A percentile compares a stretch with the other conserved stretches of the same genome.
These are phyloP conservation scores for Harpagoxenus sublaevis DNA, from an alignment of 2,888 invertebrate species.

Conservation along the genomic window DNA sequence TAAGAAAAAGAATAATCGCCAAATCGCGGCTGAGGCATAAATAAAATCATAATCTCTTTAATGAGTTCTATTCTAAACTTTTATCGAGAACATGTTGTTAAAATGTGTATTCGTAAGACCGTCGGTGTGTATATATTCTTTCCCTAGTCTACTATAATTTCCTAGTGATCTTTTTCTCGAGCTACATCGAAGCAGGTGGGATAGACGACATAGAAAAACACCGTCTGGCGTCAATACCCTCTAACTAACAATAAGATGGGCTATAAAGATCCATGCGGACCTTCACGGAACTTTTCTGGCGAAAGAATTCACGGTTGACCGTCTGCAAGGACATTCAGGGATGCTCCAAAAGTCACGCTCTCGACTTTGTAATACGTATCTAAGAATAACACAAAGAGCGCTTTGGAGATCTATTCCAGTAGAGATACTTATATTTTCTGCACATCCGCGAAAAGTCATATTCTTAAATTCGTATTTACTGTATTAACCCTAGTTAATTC, in stretches of 20 bases:
- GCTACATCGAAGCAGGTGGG: slow-evolving; percentile 68
- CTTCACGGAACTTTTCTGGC: slow-evolving; percentile 57
- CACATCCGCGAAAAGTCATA: background rate
- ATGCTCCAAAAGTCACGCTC: slow-evolving; percentile 54
- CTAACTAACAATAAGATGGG: slow-evolving; percentile 72
- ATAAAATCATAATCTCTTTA: background rate
- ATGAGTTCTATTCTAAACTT: slow-evolving; percentile 1
- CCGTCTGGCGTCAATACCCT: slow-evolving; percentile 74
- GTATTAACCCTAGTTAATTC: background rate
- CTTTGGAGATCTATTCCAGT: background rate
- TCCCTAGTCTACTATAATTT: background rate
- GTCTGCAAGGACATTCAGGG: slow-evolving; percentile 52
- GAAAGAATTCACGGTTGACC: slow-evolving; percentile 60
- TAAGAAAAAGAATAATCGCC: background rate
- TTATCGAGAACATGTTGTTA: background rate
- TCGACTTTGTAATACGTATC: slow-evolving; percentile 49
- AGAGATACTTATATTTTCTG: background rate
- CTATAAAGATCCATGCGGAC: slow-evolving; percentile 60
- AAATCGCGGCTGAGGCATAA: background rate
- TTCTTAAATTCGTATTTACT: background rate
- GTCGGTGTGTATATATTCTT: background rate
- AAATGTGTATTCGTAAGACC: background rate
- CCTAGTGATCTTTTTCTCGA: slow-evolving; percentile 41
- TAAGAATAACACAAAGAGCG: background rate
- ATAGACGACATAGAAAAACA: slow-evolving; percentile 55